Conservation (phyloP, 2,113 vertebrate genomes). For the Carettochelys insculpta region DNA sequence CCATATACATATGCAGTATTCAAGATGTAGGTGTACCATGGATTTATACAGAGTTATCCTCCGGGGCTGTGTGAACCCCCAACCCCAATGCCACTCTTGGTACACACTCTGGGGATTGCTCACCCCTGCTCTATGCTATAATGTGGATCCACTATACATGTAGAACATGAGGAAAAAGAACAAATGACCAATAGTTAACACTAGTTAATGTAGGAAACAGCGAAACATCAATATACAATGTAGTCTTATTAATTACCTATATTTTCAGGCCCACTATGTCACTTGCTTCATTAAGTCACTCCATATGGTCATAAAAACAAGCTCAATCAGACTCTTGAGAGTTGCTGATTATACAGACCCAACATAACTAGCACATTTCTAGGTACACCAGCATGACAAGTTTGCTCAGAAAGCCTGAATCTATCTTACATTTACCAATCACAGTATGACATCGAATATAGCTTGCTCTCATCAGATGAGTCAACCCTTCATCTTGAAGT, state of each 20-base stretch:
- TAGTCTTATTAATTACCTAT: background rate
- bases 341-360: background rate
- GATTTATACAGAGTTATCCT: too few species aligned
- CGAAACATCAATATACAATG: background rate
- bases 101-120: too few species aligned
- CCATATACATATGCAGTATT: too few species aligned
- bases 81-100: too few species aligned
- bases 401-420: background rate
- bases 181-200: too few species aligned
- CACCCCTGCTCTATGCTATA: background rate
- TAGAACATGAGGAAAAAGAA: rapidly evolving
- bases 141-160: background rate
- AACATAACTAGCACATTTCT: background rate
- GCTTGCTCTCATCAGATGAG: background rate
- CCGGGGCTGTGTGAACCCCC: too few species aligned
- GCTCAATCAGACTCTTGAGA: background rate
- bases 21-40: too few species aligned
- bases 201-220: background rate
- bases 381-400: background rate
- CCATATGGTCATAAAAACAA: background rate
- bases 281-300: background rate
- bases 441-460: background rate
- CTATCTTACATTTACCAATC: background rate
- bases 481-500: background rate
- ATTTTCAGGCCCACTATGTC: background rate